Base-by-base conservation (phyloP, 2,888 invertebrate species). In the Seira musarum region DNA sequence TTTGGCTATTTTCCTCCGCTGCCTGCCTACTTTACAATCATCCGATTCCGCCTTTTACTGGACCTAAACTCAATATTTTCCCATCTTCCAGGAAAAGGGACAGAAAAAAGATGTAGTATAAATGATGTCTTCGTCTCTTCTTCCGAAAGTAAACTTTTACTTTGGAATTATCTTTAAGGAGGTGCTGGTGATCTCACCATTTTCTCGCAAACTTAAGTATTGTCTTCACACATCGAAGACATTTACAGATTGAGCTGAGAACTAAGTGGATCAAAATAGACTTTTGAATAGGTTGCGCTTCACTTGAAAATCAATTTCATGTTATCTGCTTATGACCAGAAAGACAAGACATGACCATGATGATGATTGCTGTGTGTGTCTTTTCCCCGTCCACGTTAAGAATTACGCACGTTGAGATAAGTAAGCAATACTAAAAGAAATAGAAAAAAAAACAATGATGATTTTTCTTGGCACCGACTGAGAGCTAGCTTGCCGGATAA, bases 151-250 rank as follows among this genome's bases (percentile, higher is more conserved):
- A 65, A 65, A 49, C 10, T 35, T 69, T 64, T 24, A 64, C 64
- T 19, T 15, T 46, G n/a, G 65, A 73, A 65, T 74, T 67, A 74
- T 67, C 60, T 74, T 67, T 35, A 35, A 74, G 74, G 25, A 74
- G 74, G 74, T 74, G 74, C 67, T 74, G 74, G 25, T 19, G 53
- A 2, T 68, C 25, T 8, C 57, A 53, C 24, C 17, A 19, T 67
- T 67, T 46, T 49, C 15, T 53, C 17, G 15, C 13, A 53, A 8
- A 30, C 17, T 2, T 53, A 53, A 13, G 53, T n/a, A 53, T 53
- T 53, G 53, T 53, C 53, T 53, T 53, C 53, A 17, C 53, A 13
- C 53, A n/a, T 53, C 53, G 15, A 53, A 53, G 53, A 53, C 53
- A 53, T 53, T 53, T 53, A 53, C 6, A 53, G 53, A 53, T 53